Evolutionary conservation across 2,113 vertebrate species (phyloP), one percentile per base, ranked within the genome.

Genomic region (Prochilodus magdalenae): DNA sequence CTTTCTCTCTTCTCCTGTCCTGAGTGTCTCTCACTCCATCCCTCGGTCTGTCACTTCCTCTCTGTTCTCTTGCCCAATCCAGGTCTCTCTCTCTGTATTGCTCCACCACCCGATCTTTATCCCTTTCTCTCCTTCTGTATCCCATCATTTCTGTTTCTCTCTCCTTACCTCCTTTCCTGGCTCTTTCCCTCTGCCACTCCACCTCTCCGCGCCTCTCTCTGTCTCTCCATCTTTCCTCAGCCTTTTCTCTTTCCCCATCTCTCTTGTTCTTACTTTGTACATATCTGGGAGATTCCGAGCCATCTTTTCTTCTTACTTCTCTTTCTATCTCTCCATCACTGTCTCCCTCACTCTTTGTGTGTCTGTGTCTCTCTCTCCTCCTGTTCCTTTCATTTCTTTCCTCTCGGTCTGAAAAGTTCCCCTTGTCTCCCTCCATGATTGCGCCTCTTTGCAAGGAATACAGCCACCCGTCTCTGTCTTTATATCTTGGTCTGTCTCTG

Each of bases 321-420:
- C 66, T 89, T 73, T 47, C 85, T 15, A 7, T 63, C 18, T 87
- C 90, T 40, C 85, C 91, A 36, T 90, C 91, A 12, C 76, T 82
- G 73, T 94, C 92, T 60, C 91, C 91, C 60, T 93, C 92, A 29
- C 91, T 93, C 73, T 83, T 92, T 29, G 85, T 88, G 47, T 90
- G 86, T 75, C 90, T 89, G 63, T 29, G 82, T 57, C 80, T 83
- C 7, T 76, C 88, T 65, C 30, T 89, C n/a, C 20, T 83, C 6
- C 75, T 84, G 16, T 27, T 74, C n/a, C 63, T 55, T 40, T 78
- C 82, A 75, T 84, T 89, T 63, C 77, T 77, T 26, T 86, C 83
- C 26, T 67, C 89, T 33, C 72, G 83, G 2, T 90, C 89, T 0
- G 73, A 44, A 65, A 87, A 75, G 0, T 75, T 75, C 0, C 88